These are phyloP conservation scores for Pterocles orientalis DNA, from an alignment of 2,113 vertebrate species.

Conservation along the genomic window DNA sequence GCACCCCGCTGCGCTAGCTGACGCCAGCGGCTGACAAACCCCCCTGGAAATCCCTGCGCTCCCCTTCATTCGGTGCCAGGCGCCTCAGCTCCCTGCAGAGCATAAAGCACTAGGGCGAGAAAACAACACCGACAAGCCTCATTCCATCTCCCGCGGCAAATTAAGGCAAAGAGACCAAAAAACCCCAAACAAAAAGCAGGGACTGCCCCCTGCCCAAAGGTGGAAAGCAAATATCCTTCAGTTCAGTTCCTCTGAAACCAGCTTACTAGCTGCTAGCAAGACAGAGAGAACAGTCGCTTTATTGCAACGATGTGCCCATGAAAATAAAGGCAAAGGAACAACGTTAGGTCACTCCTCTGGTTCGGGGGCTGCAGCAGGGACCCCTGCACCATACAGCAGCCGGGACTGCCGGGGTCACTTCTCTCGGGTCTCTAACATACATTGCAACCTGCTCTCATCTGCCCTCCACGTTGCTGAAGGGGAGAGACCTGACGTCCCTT, in stretches of 20 bases:
- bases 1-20: neutral
- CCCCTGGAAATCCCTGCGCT: neutral
- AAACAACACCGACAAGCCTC: conserved; percentile 40
- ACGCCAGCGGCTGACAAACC: conserved; percentile 42
- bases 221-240: conserved; percentile 22
- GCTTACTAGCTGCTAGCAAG: conserved; percentile 22
- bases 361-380: neutral
- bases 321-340: neutral
- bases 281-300: neutral
- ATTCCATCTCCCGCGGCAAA: neutral
- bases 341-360: neutral
- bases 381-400: neutral
- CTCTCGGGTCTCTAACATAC: neutral
- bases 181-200: neutral
- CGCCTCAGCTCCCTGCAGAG: conserved; percentile 21
- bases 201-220: neutral
- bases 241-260: conserved; percentile 18
- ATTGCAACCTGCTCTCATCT: neutral
- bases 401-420: neutral
- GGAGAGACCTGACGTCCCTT: neutral
- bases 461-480: neutral
- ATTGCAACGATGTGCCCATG: neutral
- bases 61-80: neutral
- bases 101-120: neutral
- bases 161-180: neutral